Evolutionary conservation across 2,888 invertebrate genomes (phyloP), one percentile per base, ranked within the genome.

Genomic region (Temnothorax rugatulus): DNA sequence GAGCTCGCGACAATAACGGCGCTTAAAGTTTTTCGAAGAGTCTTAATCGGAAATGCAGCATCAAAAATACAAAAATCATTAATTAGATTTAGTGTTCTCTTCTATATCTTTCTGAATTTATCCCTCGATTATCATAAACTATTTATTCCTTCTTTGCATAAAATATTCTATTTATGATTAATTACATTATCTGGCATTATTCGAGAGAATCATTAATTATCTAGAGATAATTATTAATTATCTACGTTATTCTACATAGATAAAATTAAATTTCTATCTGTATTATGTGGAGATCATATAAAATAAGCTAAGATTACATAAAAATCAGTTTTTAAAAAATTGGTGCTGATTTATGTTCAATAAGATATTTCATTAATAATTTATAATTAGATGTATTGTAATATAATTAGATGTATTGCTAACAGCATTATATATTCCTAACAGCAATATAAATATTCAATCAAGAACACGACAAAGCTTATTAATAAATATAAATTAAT

Each of bases 401-500:
- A 29, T 7, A n/a, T 18, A 64, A 34, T 50, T 34, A 25, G 9
- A 41, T 44, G 1, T 18, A 18, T 25, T 47, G 47, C 47, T 15
- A 47, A 47, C 15, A 50, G 18, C 15, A 50, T 18, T 50, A 13
- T 57, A 21, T n/a, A 47, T 63, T 64, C 52, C 41, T 21, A 57
- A 21, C 8, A 41, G 7, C 18, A 21, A 21, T 59, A 34, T 25
- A 21, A 64, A 15, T 50, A 77, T 52, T 76, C 1, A 44, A n/a
- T n/a, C 44, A 21, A 44, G 13, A 79, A 29, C 18, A 41, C 29
- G 34, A 34, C 41, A 57, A n/a, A 25, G 13, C 21, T 57, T 59
- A 44, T 71, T 69, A 47, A 71, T 71, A 59, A 21, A 71, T 57
- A 57, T 18, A 15, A 57, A 13, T 69, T 57, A 34, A 69, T 59